phyloP scores from a whole-genome alignment of 1,140 invertebrate species.

The Drosophila funebris region DNA sequence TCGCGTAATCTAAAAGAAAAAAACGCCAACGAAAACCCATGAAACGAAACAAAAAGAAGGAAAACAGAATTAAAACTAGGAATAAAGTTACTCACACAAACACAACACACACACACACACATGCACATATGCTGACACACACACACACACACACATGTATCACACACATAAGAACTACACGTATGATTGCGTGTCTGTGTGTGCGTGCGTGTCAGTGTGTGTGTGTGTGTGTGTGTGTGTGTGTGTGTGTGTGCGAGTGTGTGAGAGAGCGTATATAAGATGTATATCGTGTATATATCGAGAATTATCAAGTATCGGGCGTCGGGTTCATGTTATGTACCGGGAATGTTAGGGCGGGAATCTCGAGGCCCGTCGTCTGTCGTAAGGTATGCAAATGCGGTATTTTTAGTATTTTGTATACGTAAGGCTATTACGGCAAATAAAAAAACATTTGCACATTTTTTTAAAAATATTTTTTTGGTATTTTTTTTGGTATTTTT shows the following conservation, averaged over 20 bases:
- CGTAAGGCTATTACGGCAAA: constrained; percentile 18
- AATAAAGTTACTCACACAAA: constrained; percentile 53
- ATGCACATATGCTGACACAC: neutral
- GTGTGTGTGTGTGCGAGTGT: neutral
- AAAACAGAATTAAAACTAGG: constrained; percentile 79
- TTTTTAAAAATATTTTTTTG: constrained; percentile 3
- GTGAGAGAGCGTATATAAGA: too few relatives aligned
- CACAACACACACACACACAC: neutral
- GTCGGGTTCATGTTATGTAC: constrained; percentile 67
- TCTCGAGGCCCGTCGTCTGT: constrained; percentile 36
- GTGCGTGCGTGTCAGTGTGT: neutral
- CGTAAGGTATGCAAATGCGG: constrained; percentile 48
- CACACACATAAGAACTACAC: neutral
- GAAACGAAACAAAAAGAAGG: constrained; percentile 82
- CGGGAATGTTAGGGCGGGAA: constrained; percentile 30
- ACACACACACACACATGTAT: neutral
- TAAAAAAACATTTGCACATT: constrained; percentile 6
- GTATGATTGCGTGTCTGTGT: neutral
- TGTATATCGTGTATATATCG: constrained; percentile 18
- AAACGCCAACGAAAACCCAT: constrained; percentile 71
- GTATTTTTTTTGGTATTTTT: constrained; percentile 4
- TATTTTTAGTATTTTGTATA: constrained; percentile 44
- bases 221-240: constrained; percentile 16
- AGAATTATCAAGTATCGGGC: constrained; percentile 31
- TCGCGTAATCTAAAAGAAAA: constrained; percentile 83